phyloP scores from a whole-genome alignment of 2,888 invertebrate genomes.

The Patella caerulea region DNA sequence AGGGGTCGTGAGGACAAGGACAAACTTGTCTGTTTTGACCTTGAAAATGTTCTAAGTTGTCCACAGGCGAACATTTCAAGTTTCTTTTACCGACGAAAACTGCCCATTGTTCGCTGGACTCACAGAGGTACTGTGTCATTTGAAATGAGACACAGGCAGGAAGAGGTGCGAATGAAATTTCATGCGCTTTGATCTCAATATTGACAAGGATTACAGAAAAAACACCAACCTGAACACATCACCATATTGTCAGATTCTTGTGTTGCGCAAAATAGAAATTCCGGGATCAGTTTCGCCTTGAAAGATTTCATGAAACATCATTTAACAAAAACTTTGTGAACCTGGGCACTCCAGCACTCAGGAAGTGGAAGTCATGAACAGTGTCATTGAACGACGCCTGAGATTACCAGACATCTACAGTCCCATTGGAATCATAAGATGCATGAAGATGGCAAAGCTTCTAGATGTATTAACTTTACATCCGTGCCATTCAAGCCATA shows the following conservation, averaged over 20 bases:
- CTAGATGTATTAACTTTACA: no score
- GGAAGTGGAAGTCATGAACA: not conserved
- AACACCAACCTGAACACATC: no score
- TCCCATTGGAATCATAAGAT: not conserved
- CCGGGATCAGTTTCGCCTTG: not conserved
- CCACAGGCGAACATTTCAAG: conserved; percentile 17
- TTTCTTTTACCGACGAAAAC: conserved; percentile 7
- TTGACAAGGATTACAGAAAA: not conserved
- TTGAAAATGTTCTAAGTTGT: conserved; percentile 14
- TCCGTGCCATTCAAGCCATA: no score
- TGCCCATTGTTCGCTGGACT: not conserved
- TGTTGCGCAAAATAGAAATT: not conserved
- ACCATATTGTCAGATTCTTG: not conserved
- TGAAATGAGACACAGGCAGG: not conserved
- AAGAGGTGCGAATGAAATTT: not conserved
- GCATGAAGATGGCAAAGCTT: not conserved
- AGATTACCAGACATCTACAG: not conserved
- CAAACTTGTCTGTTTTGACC: conserved; percentile 15
- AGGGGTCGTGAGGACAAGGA: not conserved
- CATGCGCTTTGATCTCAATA: not conserved
- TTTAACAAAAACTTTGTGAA: not conserved
- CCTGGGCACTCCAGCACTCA: not conserved
- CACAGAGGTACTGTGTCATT: not conserved
- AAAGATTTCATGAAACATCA: not conserved
- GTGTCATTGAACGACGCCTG: not conserved